Evolutionary conservation across 2,888 invertebrate species (phyloP).

Genomic region (Dicycla oo): DNA sequence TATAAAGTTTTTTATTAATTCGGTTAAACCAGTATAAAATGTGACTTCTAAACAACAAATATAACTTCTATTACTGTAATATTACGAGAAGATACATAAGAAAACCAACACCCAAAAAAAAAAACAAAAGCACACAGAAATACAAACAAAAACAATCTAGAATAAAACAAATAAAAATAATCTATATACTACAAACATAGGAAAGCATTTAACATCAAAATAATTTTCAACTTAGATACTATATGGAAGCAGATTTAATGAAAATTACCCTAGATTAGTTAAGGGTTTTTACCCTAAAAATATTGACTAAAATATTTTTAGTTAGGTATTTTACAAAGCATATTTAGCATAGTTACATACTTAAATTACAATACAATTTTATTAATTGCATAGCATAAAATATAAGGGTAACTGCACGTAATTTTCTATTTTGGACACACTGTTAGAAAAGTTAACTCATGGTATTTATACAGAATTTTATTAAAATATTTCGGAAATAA

Average conservation of each 20-base stretch:
- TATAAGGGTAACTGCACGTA: not conserved
- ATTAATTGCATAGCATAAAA: conserved; percentile 31
- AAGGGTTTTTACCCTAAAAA: conserved; percentile 19
- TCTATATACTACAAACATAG: conserved; percentile 10
- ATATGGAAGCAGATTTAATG: conserved; percentile 28
- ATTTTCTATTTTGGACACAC: conserved; percentile 27
- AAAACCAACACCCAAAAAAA: conserved; percentile 37
- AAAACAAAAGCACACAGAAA: conserved; percentile 48
- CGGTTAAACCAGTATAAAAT: not conserved
- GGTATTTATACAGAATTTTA: no score
- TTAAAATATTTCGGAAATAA: not conserved
- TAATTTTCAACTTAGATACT: not conserved
- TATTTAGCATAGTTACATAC: conserved; percentile 37
- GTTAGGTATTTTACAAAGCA: conserved; percentile 31
- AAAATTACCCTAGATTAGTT: conserved; percentile 15
- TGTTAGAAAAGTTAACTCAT: not conserved
- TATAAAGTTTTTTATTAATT: not conserved
- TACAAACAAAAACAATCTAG: conserved; percentile 13
- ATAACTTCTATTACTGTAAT: conserved; percentile 11
- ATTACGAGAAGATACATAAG: conserved; percentile 12
- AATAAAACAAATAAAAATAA: not conserved
- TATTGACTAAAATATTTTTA: conserved; percentile 13
- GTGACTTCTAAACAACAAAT: conserved; percentile 3
- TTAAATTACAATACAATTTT: conserved; percentile 21
- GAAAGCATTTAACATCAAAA: conserved; percentile 17